phyloP scores from a whole-genome alignment of 2,888 invertebrate species.

The Rhorus exstirpatorius region DNA sequence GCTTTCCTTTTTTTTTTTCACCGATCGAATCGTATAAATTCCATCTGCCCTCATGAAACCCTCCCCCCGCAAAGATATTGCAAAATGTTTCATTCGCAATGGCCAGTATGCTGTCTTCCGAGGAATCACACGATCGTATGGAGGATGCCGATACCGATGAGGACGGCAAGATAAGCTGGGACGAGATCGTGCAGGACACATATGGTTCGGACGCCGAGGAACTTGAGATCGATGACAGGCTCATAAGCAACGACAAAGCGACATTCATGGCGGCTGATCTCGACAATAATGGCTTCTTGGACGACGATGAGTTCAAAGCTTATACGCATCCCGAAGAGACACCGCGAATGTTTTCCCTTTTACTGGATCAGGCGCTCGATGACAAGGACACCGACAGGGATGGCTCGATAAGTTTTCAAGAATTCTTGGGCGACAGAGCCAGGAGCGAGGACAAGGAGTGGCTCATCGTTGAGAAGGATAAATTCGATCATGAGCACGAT shows the following conservation, averaged over 20 bases:
- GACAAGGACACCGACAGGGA: constrained; percentile 96
- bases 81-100: not conserved
- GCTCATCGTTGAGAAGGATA: constrained; percentile 91
- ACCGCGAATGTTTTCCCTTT: constrained; percentile 93
- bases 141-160: constrained; percentile 94
- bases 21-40: too few species aligned
- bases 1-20: too few species aligned
- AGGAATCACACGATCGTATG: constrained; percentile 95
- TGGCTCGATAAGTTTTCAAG: constrained; percentile 94
- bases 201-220: constrained; percentile 92
- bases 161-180: constrained; percentile 95
- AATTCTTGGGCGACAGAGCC: constrained; percentile 92
- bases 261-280: constrained; percentile 95
- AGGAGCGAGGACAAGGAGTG: constrained; percentile 90
- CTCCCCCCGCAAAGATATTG: too few species aligned
- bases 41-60: not conserved
- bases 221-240: constrained; percentile 86
- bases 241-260: constrained; percentile 93
- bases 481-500: constrained; percentile 95
- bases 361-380: constrained; percentile 93
- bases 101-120: constrained; percentile 93
- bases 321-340: constrained; percentile 98
- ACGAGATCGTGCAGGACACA: constrained; percentile 95
- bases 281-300: constrained; percentile 92
- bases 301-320: constrained; percentile 92